phyloP scores from a whole-genome alignment of 2,888 invertebrate genomes.

The Microchrysa polita region DNA sequence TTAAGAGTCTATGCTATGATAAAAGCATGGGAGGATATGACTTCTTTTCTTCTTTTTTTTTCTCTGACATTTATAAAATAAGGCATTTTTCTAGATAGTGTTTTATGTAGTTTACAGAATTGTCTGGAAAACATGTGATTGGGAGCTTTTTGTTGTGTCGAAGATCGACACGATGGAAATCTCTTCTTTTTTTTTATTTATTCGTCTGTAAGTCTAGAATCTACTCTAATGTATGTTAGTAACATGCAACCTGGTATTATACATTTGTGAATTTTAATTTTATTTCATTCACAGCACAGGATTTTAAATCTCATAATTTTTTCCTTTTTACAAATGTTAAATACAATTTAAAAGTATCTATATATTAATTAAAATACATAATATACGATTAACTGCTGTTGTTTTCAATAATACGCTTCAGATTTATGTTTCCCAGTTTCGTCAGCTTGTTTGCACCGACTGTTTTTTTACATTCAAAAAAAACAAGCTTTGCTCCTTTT shows the following conservation, averaged over 20 bases:
- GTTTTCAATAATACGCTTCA: no score
- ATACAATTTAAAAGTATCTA: not conserved
- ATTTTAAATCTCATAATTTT: not conserved
- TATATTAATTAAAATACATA: not conserved
- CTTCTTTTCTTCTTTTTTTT: conserved; percentile 16
- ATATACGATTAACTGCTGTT: no score
- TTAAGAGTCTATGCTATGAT: conserved; percentile 53
- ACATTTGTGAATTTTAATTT: not conserved
- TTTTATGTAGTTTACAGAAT: conserved; percentile 14
- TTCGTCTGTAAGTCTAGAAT: not conserved
- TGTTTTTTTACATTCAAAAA: no score
- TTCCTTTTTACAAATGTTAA: not conserved
- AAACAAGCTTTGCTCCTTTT: no score
- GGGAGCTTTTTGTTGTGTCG: not conserved
- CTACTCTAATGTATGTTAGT: conserved; percentile 10
- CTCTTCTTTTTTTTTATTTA: conserved; percentile 9
- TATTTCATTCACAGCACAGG: not conserved
- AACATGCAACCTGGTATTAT: conserved; percentile 12
- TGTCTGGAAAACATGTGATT: conserved; percentile 36
- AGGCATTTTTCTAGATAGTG: conserved; percentile 32
- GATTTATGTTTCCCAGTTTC: no score
- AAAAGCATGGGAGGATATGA: not conserved
- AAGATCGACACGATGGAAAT: not conserved
- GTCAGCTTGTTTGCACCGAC: no score
- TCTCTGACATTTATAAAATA: conserved; percentile 1